Evolutionary conservation across 2,113 vertebrate species (phyloP).

Genomic region (Bucco capensis): DNA sequence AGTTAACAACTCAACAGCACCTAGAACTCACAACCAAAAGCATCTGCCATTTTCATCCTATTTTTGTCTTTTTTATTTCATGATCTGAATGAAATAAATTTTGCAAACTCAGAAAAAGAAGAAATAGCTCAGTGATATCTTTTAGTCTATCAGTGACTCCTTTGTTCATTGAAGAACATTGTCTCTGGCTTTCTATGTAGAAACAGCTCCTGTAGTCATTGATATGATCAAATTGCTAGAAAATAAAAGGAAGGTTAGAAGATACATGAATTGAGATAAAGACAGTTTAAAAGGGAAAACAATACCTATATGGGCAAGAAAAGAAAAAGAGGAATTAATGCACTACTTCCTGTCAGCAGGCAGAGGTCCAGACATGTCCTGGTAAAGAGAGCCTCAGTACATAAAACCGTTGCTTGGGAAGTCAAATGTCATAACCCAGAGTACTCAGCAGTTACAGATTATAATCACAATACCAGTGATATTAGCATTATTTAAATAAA

Average conservation of each 20-base stretch:
- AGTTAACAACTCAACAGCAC: background rate
- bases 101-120: background rate
- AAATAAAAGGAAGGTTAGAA: background rate
- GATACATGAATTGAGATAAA: too few relatives aligned
- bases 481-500: background rate
- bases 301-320: background rate
- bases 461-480: background rate
- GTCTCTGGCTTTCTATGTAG: background rate
- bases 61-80: background rate
- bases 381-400: background rate
- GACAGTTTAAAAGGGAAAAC: background rate
- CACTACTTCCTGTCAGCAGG: too few relatives aligned
- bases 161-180: background rate
- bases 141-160: background rate
- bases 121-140: background rate
- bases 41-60: background rate
- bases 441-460: background rate
- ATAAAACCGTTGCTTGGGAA: background rate
- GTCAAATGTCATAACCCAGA: background rate
- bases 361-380: too few relatives aligned
- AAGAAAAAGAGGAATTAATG: background rate
- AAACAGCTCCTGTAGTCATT: background rate
- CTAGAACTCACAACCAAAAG: background rate
- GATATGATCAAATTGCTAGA: background rate
- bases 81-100: background rate